A percentile compares a stretch with the other conserved stretches of the same genome.
Conservation (phyloP, 2,797 vertebrate species). For the Gymnocypris eckloni region DNA sequence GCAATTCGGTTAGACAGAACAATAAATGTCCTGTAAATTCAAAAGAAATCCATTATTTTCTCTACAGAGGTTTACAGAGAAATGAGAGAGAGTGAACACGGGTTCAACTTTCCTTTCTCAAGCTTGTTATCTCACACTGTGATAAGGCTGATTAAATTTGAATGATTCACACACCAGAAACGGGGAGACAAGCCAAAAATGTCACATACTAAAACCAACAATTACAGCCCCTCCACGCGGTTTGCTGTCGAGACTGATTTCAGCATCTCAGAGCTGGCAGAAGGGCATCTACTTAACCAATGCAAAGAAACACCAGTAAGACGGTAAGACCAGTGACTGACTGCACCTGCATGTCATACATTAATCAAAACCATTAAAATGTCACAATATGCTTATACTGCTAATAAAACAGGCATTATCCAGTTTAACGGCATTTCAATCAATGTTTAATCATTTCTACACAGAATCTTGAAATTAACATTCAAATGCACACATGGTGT, state of each 20-base stretch:
- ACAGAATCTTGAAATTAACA: background rate
- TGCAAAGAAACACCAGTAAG: background rate
- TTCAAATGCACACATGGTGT: background rate
- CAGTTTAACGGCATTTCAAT: background rate
- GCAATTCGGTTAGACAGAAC: background rate
- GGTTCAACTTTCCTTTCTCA: conserved; percentile 20
- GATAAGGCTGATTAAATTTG: conserved; percentile 10
- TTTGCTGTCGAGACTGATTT: conserved; percentile 29
- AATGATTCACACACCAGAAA: conserved; percentile 26
- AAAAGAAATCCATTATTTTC: conserved; percentile 17
- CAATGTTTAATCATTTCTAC: background rate
- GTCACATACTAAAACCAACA: conserved; percentile 4
- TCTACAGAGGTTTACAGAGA: conserved; percentile 5
- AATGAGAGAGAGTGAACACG: conserved; percentile 28
- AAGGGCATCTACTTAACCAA: background rate
- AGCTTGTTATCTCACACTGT: conserved; percentile 30
- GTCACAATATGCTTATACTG: background rate
- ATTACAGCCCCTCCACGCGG: background rate
- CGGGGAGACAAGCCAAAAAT: conserved; percentile 13
- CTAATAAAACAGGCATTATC: background rate
- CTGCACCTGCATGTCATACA: background rate
- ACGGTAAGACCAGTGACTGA: background rate
- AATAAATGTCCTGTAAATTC: conserved; percentile 11
- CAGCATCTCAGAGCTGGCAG: background rate
- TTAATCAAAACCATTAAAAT: conserved; percentile 1